Evolutionary conservation across 2,888 invertebrate genomes (phyloP).

Genomic region (Blomia tropicalis): DNA sequence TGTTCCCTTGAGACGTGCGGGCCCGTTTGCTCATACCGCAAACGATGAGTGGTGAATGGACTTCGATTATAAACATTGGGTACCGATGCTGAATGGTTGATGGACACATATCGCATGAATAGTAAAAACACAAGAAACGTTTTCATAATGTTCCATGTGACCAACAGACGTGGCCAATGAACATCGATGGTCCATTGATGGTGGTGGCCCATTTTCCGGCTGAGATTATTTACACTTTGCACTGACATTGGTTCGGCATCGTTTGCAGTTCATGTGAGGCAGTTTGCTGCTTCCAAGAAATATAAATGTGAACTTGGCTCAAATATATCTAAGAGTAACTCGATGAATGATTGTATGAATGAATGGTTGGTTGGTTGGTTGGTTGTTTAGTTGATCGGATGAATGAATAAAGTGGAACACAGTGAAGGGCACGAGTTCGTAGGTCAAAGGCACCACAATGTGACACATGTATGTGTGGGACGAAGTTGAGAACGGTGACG

Average conservation of each 20-base stretch:
- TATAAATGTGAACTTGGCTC: neutral
- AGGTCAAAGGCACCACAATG: neutral
- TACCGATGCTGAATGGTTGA: neutral
- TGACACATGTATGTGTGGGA: neutral
- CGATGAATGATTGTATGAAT: neutral
- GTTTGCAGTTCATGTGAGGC: neutral
- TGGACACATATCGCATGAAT: too few species aligned
- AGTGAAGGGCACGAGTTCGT: neutral
- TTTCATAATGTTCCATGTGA: too few species aligned
- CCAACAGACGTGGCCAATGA: too few species aligned
- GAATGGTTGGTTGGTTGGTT: too few species aligned
- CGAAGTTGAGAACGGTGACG: neutral
- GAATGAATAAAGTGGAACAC: conserved; percentile 3
- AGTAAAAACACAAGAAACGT: too few species aligned
- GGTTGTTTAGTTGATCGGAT: too few species aligned
- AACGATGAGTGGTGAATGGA: conserved; percentile 1
- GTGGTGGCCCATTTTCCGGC: neutral
- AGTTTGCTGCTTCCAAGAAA: too few species aligned
- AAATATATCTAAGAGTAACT: neutral
- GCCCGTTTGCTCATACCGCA: conserved; percentile 11
- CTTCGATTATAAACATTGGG: conserved; percentile 3
- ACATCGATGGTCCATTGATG: too few species aligned
- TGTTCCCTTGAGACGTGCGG: conserved; percentile 37
- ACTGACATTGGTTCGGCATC: conserved; percentile 14
- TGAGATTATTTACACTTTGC: conserved; percentile 10